A percentile compares a stretch with the other conserved stretches of the same genome.
These are phyloP conservation scores for Rhinophrynus dorsalis DNA, from an alignment of 2,797 vertebrate genomes.

Conservation along the genomic window DNA sequence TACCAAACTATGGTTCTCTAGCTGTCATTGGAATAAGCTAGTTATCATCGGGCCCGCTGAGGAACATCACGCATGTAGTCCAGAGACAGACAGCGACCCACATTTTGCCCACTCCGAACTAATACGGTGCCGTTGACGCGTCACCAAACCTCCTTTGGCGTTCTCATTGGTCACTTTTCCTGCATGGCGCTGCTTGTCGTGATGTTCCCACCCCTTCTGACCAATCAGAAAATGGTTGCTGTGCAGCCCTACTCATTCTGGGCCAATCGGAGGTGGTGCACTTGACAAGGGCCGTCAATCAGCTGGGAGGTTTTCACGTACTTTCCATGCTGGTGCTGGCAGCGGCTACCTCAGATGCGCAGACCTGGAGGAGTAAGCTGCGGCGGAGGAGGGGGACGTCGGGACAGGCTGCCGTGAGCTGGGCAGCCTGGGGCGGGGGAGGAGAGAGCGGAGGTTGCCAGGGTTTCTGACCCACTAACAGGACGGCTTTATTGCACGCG, in stretches of 20 bases:
- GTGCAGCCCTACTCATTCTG: constrained; percentile 40
- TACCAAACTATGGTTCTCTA: too few species aligned
- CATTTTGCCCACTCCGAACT: too few species aligned
- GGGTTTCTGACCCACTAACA: background rate
- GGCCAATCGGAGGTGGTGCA: constrained; percentile 48
- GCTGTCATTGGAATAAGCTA: too few species aligned
- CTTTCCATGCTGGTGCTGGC: constrained; percentile 24
- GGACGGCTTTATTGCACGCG: background rate
- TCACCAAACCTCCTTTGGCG: background rate
- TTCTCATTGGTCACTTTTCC: background rate
- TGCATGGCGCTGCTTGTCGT: background rate
- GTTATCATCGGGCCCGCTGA: too few species aligned
- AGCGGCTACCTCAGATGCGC: constrained; percentile 9
- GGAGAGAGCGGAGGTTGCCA: background rate
- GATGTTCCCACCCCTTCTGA: background rate
- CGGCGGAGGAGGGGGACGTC: background rate
- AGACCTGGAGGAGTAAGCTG: background rate
- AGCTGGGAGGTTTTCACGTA: constrained; percentile 34
- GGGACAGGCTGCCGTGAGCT: constrained; percentile 7
- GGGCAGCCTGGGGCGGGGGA: constrained; percentile 3
- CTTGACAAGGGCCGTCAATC: constrained; percentile 49
- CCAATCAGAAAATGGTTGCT: constrained; percentile 61
- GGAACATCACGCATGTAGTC: too few species aligned
- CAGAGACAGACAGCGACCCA: too few species aligned
- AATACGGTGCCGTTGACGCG: too few species aligned